Evolutionary conservation across 2,888 invertebrate species (phyloP), one percentile per base, ranked within the genome.

Genomic region (Ceraclea dissimilis): DNA sequence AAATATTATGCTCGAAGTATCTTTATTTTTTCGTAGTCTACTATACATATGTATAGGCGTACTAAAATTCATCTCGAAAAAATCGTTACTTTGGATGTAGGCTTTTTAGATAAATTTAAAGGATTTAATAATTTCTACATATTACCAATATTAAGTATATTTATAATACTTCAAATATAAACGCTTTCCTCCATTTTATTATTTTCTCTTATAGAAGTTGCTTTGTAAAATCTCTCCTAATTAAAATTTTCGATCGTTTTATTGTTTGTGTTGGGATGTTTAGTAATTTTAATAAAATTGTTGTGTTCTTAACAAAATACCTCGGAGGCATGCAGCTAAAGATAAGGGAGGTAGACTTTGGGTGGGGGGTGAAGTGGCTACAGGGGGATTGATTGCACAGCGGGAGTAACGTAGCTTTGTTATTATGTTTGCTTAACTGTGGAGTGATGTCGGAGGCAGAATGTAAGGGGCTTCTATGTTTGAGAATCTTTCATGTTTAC

Each of bases 381-480:
- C 26, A 43, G 17, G 13, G 34, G 52, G 54, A 58, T 55, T 59
- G 59, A 59, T 56, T 59, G 56, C 59, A 49, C 51, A 48, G 53
- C 31, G 56, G 56, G 56, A 55, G 43, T 34, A 52, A 44, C 17
- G 52, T 26, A 16, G 53, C 49, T 39, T 39, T 39, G 47, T 58
- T 60, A 60, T 60, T 60, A 60, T 60, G 57, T 60, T 60, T 55
- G 51, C 56, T 46, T 55, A 39, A 46, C 46, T 22, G 18, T 13
- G 51, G 26, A 26, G 26, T 26, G 4, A 26, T 26, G 26, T 26
- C 10, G 26, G 26, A 10, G 10, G 26, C 26, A 10, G 5, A 26
- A 26, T 26, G 5, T 26, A 10, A 6, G 4, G 5, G 4, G 4
- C 4, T 10, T 26, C 26, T 26, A 26, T 26, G 26, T 26, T 26